Percentiles rank a stretch among this genome's conserved stretches.
Conservation (phyloP, 2,113 vertebrate genomes). For the Daphoenositta chrysoptera region DNA sequence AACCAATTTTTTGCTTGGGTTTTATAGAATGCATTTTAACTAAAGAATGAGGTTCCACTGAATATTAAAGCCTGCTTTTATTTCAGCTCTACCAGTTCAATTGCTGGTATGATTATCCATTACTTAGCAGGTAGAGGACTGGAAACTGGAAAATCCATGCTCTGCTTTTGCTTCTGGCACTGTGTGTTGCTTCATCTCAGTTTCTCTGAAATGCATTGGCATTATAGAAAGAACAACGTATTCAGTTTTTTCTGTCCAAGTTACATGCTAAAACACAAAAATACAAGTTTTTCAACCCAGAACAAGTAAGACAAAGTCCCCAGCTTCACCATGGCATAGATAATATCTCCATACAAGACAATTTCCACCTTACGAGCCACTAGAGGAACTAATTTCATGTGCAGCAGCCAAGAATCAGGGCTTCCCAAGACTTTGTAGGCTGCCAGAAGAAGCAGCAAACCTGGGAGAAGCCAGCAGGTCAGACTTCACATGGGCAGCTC, state of each 20-base stretch:
- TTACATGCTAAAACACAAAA: background rate
- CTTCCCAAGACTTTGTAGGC: background rate
- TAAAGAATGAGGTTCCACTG: background rate
- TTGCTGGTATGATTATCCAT: background rate
- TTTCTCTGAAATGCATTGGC: background rate
- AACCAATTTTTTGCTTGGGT: background rate
- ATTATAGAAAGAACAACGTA: background rate
- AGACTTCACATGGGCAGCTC: background rate
- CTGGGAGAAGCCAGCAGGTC: background rate
- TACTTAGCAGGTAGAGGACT: background rate
- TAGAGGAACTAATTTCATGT: background rate
- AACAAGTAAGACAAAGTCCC: background rate
- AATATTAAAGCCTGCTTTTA: background rate
- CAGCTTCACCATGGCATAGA: background rate
- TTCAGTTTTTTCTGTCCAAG: background rate
- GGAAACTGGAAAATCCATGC: background rate
- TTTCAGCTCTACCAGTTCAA: background rate
- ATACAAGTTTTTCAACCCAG: background rate
- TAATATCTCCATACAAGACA: fast-evolving
- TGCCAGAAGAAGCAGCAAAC: background rate
- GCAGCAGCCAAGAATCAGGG: background rate
- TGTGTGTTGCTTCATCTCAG: background rate
- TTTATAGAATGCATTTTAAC: background rate
- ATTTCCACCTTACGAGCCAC: background rate
- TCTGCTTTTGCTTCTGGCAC: background rate